Conservation (phyloP, 2,113 vertebrate genomes). For the Glaucomys volans region DNA sequence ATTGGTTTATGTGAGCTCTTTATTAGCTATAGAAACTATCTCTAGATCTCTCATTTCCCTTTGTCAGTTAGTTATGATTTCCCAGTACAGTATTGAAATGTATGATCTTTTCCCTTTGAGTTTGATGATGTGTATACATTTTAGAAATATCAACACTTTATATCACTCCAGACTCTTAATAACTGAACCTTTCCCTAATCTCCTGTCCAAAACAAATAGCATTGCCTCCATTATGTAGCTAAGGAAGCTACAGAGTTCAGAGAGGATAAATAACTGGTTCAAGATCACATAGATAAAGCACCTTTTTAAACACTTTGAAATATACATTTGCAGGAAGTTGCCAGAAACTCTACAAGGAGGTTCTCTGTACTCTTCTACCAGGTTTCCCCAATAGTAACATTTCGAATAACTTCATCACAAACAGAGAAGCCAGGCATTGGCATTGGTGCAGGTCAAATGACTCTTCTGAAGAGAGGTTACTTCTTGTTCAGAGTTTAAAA, state of each 20-base stretch:
- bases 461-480: neutral
- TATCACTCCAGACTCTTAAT: neutral
- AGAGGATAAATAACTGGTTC: neutral
- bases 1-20: neutral
- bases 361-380: neutral
- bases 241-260: neutral
- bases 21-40: neutral
- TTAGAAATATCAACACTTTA: slow-evolving; percentile 7
- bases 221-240: neutral
- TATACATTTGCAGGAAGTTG: neutral
- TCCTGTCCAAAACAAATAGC: neutral
- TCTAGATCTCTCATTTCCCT: neutral
- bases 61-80: neutral
- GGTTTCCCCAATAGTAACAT: neutral
- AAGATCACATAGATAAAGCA: neutral
- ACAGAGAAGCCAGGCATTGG: neutral
- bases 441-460: neutral
- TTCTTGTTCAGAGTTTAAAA: neutral
- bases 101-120: neutral
- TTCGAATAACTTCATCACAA: neutral
- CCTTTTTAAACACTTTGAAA: neutral
- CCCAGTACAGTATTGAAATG: neutral
- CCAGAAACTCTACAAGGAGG: neutral
- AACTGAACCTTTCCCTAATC: neutral
- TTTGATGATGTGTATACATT: neutral